Evolutionary conservation across 2,888 invertebrate species (phyloP).

Genomic region (Campoplex capitator): DNA sequence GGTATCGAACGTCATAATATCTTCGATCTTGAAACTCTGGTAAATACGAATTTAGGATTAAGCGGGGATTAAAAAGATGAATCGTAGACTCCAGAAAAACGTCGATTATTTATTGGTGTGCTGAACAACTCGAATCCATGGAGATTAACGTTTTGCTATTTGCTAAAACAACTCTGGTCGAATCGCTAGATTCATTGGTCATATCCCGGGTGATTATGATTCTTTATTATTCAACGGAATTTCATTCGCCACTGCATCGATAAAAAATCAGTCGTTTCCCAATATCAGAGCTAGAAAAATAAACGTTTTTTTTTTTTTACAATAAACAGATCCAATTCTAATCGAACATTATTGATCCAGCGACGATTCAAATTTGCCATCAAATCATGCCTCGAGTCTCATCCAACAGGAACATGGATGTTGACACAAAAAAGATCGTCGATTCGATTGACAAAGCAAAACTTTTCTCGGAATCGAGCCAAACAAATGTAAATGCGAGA

Average conservation of each 20-base stretch:
- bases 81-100: background rate
- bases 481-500: background rate
- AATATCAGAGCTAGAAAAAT: too few relatives aligned
- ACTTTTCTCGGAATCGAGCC: too few relatives aligned
- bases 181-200: background rate
- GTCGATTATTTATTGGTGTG: background rate
- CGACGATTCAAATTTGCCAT: too few relatives aligned
- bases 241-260: too few relatives aligned
- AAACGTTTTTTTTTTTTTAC: too few relatives aligned
- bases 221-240: too few relatives aligned
- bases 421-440: background rate
- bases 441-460: too few relatives aligned
- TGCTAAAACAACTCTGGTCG: background rate
- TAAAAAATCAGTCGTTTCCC: too few relatives aligned
- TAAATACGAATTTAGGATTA: constrained; percentile 26
- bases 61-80: constrained; percentile 14
- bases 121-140: background rate
- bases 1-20: constrained; percentile 8
- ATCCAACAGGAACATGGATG: background rate
- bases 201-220: too few relatives aligned
- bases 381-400: too few relatives aligned
- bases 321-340: too few relatives aligned
- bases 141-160: background rate
- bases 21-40: constrained; percentile 30
- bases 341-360: too few relatives aligned